Conservation (phyloP, 2,888 invertebrate genomes). For the Neoascia interrupta region DNA sequence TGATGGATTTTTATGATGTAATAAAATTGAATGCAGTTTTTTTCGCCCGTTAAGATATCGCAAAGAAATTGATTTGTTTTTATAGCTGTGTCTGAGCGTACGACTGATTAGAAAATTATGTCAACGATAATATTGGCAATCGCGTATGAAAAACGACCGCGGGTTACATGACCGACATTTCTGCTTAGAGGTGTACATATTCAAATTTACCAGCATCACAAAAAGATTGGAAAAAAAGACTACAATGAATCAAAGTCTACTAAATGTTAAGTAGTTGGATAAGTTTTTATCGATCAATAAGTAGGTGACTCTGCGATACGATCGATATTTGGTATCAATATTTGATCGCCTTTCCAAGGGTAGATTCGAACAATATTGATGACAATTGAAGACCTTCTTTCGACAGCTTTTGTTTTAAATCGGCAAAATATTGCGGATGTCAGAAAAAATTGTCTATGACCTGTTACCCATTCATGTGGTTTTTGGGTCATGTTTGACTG, state of each 20-base stretch:
- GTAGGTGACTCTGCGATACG: background rate
- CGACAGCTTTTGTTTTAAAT: slow-evolving; percentile 9
- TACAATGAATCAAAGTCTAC: slow-evolving; percentile 5
- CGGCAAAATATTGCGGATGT: too few species aligned
- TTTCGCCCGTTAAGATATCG: background rate
- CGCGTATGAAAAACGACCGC: background rate
- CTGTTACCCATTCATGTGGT: too few species aligned
- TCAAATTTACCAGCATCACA: background rate
- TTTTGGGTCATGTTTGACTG: too few species aligned
- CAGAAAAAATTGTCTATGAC: too few species aligned
- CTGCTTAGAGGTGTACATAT: background rate
- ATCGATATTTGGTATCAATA: background rate
- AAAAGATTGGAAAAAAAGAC: too few species aligned
- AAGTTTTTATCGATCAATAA: background rate
- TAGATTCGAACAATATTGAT: background rate
- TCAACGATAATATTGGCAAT: slow-evolving; percentile 33
- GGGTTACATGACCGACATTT: slow-evolving; percentile 18
- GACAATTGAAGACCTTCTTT: too few species aligned
- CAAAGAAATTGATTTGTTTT: slow-evolving; percentile 37
- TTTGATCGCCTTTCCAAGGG: slow-evolving; percentile 2
- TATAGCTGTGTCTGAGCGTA: background rate
- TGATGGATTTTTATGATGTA: slow-evolving; percentile 49
- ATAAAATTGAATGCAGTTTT: slow-evolving; percentile 36
- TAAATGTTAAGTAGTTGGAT: background rate
- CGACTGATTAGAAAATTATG: slow-evolving; percentile 21